Conservation (phyloP, 2,113 vertebrate species). For the Actenoides hombroni region DNA sequence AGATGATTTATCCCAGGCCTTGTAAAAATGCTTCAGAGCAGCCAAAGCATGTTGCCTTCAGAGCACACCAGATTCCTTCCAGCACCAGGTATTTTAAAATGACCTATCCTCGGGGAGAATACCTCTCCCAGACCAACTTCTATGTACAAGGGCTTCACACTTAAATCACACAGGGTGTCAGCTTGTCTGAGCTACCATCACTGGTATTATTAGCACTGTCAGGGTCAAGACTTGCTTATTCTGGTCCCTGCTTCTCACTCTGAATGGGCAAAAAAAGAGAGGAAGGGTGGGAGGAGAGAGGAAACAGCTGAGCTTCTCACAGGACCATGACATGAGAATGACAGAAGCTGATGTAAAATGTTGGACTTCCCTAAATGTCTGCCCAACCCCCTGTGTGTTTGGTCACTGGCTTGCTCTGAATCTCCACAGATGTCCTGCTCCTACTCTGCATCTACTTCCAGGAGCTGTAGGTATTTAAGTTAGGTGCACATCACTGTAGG, state of each 20-base stretch:
- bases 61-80: constrained; percentile 20
- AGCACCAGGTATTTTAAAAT: constrained; percentile 48
- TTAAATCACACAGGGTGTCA: neutral
- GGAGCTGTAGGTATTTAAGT: neutral
- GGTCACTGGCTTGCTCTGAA: neutral
- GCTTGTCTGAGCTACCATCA: neutral
- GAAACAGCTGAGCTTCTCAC: neutral
- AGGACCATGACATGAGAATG: neutral
- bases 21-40: constrained; percentile 30
- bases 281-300: neutral
- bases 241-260: neutral
- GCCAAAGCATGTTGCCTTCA: constrained; percentile 39
- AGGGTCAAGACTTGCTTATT: neutral
- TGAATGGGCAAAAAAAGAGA: neutral
- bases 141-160: neutral
- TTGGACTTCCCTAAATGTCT: neutral
- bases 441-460: neutral
- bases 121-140: neutral
- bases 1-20: constrained; percentile 60
- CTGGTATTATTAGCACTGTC: neutral
- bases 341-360: neutral
- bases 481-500: neutral
- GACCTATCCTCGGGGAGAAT: neutral
- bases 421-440: neutral
- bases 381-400: neutral